phyloP scores from a whole-genome alignment of 2,888 invertebrate genomes.

The Cerastoderma edule region DNA sequence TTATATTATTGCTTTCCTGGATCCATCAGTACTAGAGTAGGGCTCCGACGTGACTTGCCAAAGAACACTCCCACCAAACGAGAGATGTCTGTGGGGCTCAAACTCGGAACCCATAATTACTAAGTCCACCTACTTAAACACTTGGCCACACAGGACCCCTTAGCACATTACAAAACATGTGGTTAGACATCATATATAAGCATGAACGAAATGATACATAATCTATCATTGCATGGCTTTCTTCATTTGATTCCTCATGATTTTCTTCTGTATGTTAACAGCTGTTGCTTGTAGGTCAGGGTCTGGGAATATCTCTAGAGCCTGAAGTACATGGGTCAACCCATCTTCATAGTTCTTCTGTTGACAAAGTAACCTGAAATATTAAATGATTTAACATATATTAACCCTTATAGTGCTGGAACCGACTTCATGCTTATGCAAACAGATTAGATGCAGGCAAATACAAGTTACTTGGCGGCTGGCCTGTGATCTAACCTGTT shows the following conservation, averaged over 20 bases:
- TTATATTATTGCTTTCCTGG: too few species aligned
- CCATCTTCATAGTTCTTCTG: slow-evolving; percentile 67
- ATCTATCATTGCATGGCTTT: not conserved
- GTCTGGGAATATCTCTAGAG: slow-evolving; percentile 70
- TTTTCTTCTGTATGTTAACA: slow-evolving; percentile 45
- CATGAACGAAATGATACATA: too few species aligned
- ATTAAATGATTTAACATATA: not conserved
- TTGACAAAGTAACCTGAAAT: slow-evolving; percentile 66
- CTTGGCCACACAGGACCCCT: too few species aligned
- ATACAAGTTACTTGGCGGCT: not conserved
- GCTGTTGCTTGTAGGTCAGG: slow-evolving; percentile 59
- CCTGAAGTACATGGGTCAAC: slow-evolving; percentile 65
- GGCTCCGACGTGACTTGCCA: too few species aligned
- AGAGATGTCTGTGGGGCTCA: too few species aligned
- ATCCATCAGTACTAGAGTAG: too few species aligned
- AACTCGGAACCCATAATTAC: too few species aligned
- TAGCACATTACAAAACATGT: too few species aligned
- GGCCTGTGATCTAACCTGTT: too few species aligned
- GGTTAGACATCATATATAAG: too few species aligned
- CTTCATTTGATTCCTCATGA: slow-evolving; percentile 33
- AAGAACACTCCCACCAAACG: too few species aligned
- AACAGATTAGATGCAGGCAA: not conserved
- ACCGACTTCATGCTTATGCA: not conserved
- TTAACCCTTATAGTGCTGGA: not conserved
- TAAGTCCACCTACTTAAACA: too few species aligned